Evolutionary conservation across 1,140 invertebrate genomes (phyloP).

Genomic region (Thaumatotibia leucotreta): DNA sequence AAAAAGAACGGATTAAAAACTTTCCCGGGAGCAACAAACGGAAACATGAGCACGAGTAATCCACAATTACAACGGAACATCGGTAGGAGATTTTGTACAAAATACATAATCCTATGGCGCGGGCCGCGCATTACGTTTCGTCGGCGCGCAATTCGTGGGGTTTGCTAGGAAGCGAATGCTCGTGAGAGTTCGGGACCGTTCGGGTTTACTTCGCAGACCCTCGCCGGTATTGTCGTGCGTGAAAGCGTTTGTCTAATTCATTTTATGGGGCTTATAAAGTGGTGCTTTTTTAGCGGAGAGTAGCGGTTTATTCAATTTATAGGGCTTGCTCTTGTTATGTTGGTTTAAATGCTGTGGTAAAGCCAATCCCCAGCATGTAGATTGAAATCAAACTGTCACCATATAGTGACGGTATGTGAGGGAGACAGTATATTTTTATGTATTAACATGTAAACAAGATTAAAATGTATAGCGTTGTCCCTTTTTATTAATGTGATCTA

Average conservation of each 20-base stretch:
- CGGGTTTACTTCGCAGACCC: constrained; percentile 39
- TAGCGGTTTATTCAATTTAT: background rate
- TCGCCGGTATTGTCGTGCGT: constrained; percentile 20
- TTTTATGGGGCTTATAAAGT: background rate
- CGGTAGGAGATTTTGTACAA: constrained; percentile 53
- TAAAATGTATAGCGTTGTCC: too few relatives aligned
- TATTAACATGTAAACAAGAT: too few relatives aligned
- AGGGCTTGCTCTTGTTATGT: background rate
- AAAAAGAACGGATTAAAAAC: constrained; percentile 37
- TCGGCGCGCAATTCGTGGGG: constrained; percentile 16
- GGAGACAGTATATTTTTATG: too few relatives aligned
- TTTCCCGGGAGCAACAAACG: constrained; percentile 39
- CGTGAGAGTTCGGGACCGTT: constrained; percentile 41
- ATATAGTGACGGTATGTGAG: too few relatives aligned
- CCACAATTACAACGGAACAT: constrained; percentile 59
- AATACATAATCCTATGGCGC: constrained; percentile 47
- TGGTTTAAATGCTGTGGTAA: too few relatives aligned
- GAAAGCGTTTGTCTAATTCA: background rate
- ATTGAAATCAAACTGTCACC: too few relatives aligned
- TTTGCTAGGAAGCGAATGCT: constrained; percentile 32
- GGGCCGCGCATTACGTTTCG: constrained; percentile 17
- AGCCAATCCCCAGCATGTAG: too few relatives aligned
- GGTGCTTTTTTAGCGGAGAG: background rate
- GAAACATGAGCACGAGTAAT: constrained; percentile 47
- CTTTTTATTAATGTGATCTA: too few relatives aligned